Evolutionary conservation across 1,140 invertebrate genomes (phyloP), one percentile per base, ranked within the genome.

Genomic region (Bombus balteatus): DNA sequence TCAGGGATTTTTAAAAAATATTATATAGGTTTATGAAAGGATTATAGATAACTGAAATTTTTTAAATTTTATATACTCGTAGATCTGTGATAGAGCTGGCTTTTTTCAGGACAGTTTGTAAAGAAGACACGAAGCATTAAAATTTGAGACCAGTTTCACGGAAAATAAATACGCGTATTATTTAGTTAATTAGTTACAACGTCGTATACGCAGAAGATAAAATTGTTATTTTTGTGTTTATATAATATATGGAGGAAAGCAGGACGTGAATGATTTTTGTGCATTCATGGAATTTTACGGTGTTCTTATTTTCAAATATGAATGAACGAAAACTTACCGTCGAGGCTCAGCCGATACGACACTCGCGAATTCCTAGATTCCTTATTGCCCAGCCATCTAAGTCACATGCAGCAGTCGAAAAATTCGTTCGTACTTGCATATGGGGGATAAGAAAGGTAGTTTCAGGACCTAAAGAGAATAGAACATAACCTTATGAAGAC

Each of bases 351-450:
- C n/a, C 59, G 59, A 22, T 39, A 62, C 59, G 59, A 47, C 15
- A 43, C n/a, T 8, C 8, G n/a, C 72, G 41, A 78, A 43, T 78
- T 43, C 76, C 41, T 47, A 28, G 65, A 34, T 47, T 8, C 62
- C 62, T 43, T 78, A 78, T 39, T 65, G 12, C 3, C 28, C 59
- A 47, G 41, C 41, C 59, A 47, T 66, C 77, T 79, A 79, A 79
- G 77, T 79, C 77, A 68, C 77, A 34, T 79, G 77, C 65, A 47
- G 77, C 77, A 68, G 62, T 13, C 77, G 77, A 68, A 79, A 79
- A 43, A 66, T 68, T 68, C 65, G 65, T 34, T 68, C 41, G 65
- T 79, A 47, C 39, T 79, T 79, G 77, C 77, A 79, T 34, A 43
- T 47, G 65, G 41, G 32, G 43, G 65, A 53, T 68, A 68, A 79